Evolutionary conservation across 2,797 vertebrate species (phyloP).

Genomic region (Zalophus californianus): DNA sequence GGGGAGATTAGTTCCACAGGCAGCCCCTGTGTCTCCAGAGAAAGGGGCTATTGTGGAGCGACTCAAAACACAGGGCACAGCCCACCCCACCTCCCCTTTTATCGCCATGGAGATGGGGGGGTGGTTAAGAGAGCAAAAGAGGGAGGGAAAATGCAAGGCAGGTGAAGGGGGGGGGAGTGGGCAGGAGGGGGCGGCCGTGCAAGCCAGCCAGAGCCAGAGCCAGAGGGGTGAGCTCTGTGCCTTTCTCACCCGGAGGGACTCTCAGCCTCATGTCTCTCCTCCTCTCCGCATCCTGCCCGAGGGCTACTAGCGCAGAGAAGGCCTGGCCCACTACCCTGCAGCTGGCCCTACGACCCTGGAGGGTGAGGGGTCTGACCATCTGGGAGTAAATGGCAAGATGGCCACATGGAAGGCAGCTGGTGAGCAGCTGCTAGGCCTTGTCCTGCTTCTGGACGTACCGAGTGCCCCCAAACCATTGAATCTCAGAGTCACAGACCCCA

Average conservation of each 20-base stretch:
- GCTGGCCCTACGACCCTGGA: conserved; percentile 65
- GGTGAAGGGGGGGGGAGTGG: neutral
- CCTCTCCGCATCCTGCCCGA: neutral
- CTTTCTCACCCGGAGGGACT: neutral
- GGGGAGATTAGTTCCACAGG: conserved; percentile 84
- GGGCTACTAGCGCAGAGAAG: neutral
- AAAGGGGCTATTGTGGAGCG: conserved; percentile 83
- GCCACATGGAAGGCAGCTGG: conserved; percentile 67
- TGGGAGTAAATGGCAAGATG: conserved; percentile 42
- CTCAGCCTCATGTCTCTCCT: neutral
- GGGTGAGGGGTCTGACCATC: conserved; percentile 44
- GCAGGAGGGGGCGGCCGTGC: neutral
- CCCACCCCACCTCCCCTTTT: conserved; percentile 70
- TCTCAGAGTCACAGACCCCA: neutral
- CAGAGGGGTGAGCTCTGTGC: neutral
- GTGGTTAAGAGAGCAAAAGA: neutral
- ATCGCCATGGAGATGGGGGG: conserved; percentile 79
- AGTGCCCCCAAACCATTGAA: neutral
- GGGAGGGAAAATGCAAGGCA: neutral
- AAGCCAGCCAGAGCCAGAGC: neutral
- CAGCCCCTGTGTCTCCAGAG: conserved; percentile 80
- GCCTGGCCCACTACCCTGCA: conserved; percentile 3
- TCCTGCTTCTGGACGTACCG: neutral
- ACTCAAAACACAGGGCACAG: conserved; percentile 74
- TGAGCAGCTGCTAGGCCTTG: conserved; percentile 62